Base-by-base conservation (phyloP, 2,113 vertebrate genomes). In the Melanostigma gelatinosum region DNA sequence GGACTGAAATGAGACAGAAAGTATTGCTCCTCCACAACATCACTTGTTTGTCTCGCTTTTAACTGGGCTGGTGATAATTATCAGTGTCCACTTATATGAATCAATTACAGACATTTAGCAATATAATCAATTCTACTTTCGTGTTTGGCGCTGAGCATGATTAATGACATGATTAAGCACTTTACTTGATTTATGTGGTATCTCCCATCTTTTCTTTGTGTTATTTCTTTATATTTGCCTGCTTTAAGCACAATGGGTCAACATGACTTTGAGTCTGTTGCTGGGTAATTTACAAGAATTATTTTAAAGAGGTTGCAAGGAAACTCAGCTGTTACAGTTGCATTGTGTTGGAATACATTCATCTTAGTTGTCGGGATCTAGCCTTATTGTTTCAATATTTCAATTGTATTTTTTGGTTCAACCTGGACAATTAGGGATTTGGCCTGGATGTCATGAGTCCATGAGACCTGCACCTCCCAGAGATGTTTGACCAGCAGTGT, bases 41-140 rank as follows among this genome's bases (percentile, higher is more conserved):
- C 66, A 65, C 83, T 87, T 91, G 78, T 91, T 91, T 84, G 65
- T 80, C 75, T 80, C n/a, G 7, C 68, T 65, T 90, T 85, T 92
- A 91, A 91, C 93, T 91, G 79, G 75, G 61, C 61, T 84, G 79
- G 65, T 89, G 83, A 88, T 94, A 90, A 93, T 93, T 90, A 85
- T 86, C 69, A 80, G 58, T 82, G 77, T 89, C 90, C 87, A 90
- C 88, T 83, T 89, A 82, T 87, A 91, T 83, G 76, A 91, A 91
- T 92, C 82, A 87, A 86, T 92, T 89, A 91, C 67, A 79, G 68
- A 85, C 82, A 78, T 70, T 88, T 73, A 72, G 80, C 82, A 85
- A 67, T 54, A 77, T 79, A 90, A 88, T 93, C 85, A 88, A 84
- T 92, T 90, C 38, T 85, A 65, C 91, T 93, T 87, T 77, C 70